Base-by-base conservation (phyloP, 2,113 vertebrate species). In the Bambusicola thoracicus region DNA sequence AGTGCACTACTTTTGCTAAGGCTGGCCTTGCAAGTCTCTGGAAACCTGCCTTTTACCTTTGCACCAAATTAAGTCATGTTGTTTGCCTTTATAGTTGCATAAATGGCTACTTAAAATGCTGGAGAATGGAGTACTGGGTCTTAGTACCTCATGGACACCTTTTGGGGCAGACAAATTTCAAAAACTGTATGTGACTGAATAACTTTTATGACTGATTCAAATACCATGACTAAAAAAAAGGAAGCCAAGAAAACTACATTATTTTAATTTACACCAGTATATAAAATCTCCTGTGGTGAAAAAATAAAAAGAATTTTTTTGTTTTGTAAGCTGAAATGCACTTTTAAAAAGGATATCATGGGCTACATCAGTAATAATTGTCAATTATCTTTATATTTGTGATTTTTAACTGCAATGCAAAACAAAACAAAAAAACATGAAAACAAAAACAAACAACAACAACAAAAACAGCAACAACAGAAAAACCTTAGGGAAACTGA, bases 341-440 rank as follows among this genome's bases (percentile, higher is more conserved):
- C 41, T 93, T 81, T 90, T 29, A 67, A 89, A 70, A 77, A 62
- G 43, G 38, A 72, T 34, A 48, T 78, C 30, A 22, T 92, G 67
- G 94, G 46, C 85, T 95, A 88, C 68, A 67, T 81, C 68, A 76
- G 56, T 95, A 96, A 93, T 96, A 96, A 95, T 84, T 90, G 90
- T 81, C 87, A 92, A 87, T 74, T 58, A 92, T 95, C 87, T 79
- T 92, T 30, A 20, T 91, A 85, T 38, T 81, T 66, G 69, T 68
- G 90, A 86, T 93, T 88, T 63, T 93, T 95, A 95, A 92, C 56
- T 87, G 69, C 38, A 94, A 66, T 92, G 90, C 87, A 80, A 84
- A n/a, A n/a, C n/a, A n/a, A 56, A 87, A 46, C 18, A 51, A 51
- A 51, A 13, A n/a, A n/a, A n/a, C n/a, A n/a, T n/a, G n/a, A n/a